phyloP scores from a whole-genome alignment of 2,797 vertebrate species.

The Eulemur coronatus region DNA sequence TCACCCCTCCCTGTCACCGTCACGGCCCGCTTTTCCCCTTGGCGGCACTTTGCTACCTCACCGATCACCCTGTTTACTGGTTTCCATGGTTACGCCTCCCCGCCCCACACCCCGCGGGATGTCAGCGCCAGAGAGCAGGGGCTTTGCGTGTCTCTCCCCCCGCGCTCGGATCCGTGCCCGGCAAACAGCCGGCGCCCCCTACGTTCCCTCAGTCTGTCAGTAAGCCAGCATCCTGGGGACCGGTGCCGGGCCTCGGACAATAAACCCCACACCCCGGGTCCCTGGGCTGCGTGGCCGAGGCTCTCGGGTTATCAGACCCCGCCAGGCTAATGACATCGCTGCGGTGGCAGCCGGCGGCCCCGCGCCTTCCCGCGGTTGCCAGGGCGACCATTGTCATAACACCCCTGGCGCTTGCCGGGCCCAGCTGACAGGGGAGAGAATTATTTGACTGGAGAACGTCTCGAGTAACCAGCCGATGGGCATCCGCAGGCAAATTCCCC shows the following conservation, averaged over 20 bases:
- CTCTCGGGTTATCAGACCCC: neutral
- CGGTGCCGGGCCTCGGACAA: neutral
- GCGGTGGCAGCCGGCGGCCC: neutral
- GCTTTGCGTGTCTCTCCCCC: neutral
- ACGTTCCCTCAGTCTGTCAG: neutral
- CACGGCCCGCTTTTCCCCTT: neutral
- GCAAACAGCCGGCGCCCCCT: neutral
- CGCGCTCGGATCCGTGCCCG: neutral
- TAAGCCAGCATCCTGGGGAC: neutral
- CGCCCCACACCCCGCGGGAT: conserved; percentile 27
- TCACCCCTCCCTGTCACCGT: neutral
- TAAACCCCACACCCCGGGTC: neutral
- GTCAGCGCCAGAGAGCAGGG: neutral
- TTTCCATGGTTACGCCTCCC: conserved; percentile 61
- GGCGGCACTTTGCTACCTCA: neutral
- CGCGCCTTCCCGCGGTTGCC: conserved; percentile 62
- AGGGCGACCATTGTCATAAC: conserved; percentile 72
- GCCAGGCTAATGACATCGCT: neutral
- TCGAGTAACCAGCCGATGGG: conserved; percentile 38
- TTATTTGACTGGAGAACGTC: conserved; percentile 32
- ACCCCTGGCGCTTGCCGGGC: neutral
- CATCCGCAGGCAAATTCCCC: conserved; percentile 38
- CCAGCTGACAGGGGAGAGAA: conserved; percentile 46
- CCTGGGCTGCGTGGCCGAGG: neutral
- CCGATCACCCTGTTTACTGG: conserved; percentile 56